phyloP scores from a whole-genome alignment of 2,113 vertebrate genomes.

The Phaethornis superciliosus region DNA sequence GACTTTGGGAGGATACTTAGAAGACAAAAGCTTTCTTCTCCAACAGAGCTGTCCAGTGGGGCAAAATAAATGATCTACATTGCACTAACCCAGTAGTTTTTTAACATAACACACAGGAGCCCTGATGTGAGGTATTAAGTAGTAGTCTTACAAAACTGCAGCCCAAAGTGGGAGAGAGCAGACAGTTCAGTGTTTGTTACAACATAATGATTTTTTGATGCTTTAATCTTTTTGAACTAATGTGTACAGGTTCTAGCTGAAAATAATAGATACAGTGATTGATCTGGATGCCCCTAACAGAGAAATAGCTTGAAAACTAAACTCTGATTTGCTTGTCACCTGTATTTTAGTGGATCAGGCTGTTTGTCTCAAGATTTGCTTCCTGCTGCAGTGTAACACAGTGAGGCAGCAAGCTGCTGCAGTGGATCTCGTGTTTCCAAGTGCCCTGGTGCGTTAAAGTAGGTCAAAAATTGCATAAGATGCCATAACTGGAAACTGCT shows the following conservation, averaged over 20 bases:
- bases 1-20: neutral
- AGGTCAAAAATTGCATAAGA: conserved; percentile 70
- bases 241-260: neutral
- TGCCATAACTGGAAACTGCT: conserved; percentile 62
- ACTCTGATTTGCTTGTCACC: neutral
- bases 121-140: neutral
- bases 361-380: neutral
- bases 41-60: neutral
- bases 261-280: neutral
- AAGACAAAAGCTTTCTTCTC: neutral
- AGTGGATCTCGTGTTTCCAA: neutral
- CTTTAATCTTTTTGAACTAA: neutral
- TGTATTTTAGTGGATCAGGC: neutral
- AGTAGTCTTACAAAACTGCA: neutral
- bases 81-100: neutral
- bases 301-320: neutral
- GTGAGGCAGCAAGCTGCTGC: conserved; percentile 13
- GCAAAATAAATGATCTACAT: neutral
- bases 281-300: neutral
- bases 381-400: neutral
- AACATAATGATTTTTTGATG: neutral
- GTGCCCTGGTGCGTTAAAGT: neutral
- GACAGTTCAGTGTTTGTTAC: neutral
- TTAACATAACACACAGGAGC: neutral
- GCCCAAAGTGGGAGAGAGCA: neutral